These are phyloP conservation scores for Littorina saxatilis DNA, from an alignment of 1,140 invertebrate species.

Conservation along the genomic window DNA sequence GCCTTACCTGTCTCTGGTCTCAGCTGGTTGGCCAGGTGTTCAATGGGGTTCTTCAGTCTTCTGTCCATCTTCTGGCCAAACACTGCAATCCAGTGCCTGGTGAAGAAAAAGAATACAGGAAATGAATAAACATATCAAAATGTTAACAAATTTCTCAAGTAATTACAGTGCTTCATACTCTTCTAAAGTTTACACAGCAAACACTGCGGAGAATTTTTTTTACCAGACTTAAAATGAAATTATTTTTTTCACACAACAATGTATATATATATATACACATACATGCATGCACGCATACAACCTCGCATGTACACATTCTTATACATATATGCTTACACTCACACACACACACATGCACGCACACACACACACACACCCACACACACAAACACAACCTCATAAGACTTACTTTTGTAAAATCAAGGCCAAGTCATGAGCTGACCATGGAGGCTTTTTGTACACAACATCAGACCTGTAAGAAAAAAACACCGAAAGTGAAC, in stretches of 20 bases:
- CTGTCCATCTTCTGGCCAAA: neutral
- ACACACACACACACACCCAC: too few relatives aligned
- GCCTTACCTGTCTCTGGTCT: neutral
- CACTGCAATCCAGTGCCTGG: conserved; percentile 18
- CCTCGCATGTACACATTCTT: neutral
- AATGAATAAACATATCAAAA: too few relatives aligned
- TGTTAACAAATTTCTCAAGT: too few relatives aligned
- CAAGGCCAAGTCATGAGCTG: conserved; percentile 49
- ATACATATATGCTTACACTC: neutral
- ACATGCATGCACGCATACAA: neutral
- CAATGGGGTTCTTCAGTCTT: neutral
- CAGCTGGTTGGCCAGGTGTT: neutral
- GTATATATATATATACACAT: neutral
- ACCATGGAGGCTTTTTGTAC: conserved; percentile 58
- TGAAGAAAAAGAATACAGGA: too few relatives aligned
- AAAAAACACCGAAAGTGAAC: too few relatives aligned
- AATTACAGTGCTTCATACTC: too few relatives aligned
- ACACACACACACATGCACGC: too few relatives aligned
- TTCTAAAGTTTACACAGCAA: too few relatives aligned
- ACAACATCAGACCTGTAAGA: conserved; percentile 54
- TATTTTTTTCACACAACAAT: too few relatives aligned
- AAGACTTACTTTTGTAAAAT: conserved; percentile 55
- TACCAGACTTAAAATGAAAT: too few relatives aligned
- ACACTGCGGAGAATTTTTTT: too few relatives aligned
- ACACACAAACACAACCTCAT: too few relatives aligned